phyloP scores from a whole-genome alignment of 2,113 vertebrate species.

The Haemorhous mexicanus region DNA sequence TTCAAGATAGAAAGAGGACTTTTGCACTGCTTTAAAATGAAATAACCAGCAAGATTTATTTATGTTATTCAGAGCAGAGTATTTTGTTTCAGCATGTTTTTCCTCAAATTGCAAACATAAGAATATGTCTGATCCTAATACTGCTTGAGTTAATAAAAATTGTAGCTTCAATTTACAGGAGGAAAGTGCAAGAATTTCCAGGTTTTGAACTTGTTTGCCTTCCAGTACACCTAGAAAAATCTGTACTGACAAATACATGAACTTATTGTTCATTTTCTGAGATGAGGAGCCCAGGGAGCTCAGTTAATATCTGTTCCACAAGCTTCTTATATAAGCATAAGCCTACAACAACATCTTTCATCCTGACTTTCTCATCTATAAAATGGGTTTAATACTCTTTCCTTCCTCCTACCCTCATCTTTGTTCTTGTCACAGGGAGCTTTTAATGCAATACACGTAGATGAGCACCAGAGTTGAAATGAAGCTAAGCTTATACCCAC shows the following conservation, averaged over 20 bases:
- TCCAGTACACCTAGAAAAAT: neutral
- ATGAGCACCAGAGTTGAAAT: neutral
- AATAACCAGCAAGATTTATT: neutral
- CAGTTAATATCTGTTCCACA: neutral
- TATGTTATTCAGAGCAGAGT: neutral
- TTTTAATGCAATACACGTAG: neutral
- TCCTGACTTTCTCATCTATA: neutral
- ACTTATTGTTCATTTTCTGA: neutral
- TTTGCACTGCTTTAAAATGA: neutral
- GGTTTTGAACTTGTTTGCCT: neutral
- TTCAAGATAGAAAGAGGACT: neutral
- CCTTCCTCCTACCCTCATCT: neutral
- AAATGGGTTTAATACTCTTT: conserved; percentile 1
- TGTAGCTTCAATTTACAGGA: neutral
- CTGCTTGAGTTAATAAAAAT: neutral
- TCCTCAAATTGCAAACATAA: conserved; percentile 1
- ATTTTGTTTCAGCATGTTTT: neutral
- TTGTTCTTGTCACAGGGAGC: neutral
- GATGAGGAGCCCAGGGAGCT: neutral
- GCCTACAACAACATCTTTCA: neutral
- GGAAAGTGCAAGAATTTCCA: neutral
- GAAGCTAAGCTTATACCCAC: neutral
- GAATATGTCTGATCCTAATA: neutral
- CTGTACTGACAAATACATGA: neutral
- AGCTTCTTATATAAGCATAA: neutral